phyloP scores from a whole-genome alignment of 2,797 vertebrate genomes.

The Darevskia mixta region DNA sequence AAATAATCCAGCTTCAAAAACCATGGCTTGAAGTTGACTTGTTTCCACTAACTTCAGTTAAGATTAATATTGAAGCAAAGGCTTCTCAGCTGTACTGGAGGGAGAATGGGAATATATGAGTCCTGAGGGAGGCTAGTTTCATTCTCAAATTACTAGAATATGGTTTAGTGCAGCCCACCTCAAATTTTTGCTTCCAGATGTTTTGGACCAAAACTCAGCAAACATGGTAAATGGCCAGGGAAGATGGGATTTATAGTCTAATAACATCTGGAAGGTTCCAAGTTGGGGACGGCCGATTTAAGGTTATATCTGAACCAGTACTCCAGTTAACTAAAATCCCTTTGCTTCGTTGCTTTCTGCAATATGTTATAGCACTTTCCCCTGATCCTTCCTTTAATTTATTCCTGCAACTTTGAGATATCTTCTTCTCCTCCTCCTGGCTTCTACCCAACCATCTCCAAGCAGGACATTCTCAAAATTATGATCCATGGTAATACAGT shows the following conservation, averaged over 20 bases:
- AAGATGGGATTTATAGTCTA: too few relatives aligned
- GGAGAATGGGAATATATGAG: neutral
- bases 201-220: too few relatives aligned
- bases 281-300: too few relatives aligned
- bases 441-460: slow-evolving; percentile 71
- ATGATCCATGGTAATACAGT: slow-evolving; percentile 52
- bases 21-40: neutral
- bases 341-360: slow-evolving; percentile 38
- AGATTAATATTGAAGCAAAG: neutral
- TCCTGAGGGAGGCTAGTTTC: neutral
- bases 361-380: slow-evolving; percentile 37
- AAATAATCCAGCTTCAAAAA: neutral
- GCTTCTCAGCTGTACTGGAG: neutral
- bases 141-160: neutral
- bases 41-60: neutral
- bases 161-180: too few relatives aligned
- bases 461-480: slow-evolving; percentile 71
- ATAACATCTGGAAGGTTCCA: too few relatives aligned
- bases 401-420: slow-evolving; percentile 59
- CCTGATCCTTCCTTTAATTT: slow-evolving; percentile 54
- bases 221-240: too few relatives aligned
- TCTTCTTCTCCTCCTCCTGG: neutral
- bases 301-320: neutral
- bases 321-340: slow-evolving; percentile 55
- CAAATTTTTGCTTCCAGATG: too few relatives aligned